Conservation (phyloP, 2,888 invertebrate species). For the Mylabris sibirica region DNA sequence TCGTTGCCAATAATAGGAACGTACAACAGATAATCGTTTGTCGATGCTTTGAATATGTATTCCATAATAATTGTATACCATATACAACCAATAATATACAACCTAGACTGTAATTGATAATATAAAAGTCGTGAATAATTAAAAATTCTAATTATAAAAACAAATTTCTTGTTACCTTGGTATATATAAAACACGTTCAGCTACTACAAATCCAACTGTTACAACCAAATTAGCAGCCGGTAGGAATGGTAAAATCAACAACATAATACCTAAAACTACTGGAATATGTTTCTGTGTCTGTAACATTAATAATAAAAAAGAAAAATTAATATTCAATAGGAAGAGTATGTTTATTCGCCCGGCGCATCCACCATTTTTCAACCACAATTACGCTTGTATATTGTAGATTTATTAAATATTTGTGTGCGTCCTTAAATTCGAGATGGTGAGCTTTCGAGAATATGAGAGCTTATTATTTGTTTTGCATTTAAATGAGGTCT, state of each 20-base stretch:
- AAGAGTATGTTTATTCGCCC: background rate
- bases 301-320: constrained; percentile 46
- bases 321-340: background rate
- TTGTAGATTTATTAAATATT: too few relatives aligned
- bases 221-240: constrained; percentile 86
- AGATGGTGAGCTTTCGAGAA: too few relatives aligned
- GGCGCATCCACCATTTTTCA: constrained; percentile 18
- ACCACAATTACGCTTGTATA: too few relatives aligned
- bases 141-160: background rate
- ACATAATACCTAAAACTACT: constrained; percentile 72
- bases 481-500: constrained; percentile 8
- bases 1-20: constrained; percentile 68
- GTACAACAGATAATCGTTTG: constrained; percentile 64
- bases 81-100: constrained; percentile 79
- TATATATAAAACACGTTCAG: constrained; percentile 88
- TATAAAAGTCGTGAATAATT: constrained; percentile 19
- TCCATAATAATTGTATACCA: constrained; percentile 75
- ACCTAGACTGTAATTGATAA: constrained; percentile 71
- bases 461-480: background rate
- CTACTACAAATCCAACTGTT: constrained; percentile 84
- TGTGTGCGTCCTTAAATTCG: too few relatives aligned
- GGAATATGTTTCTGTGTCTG: constrained; percentile 74
- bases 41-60: constrained; percentile 61
- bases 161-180: constrained; percentile 69
- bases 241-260: constrained; percentile 82